A percentile compares a stretch with the other conserved stretches of the same genome.
Conservation (phyloP, 53 echinoderm and acorn worm species). For the Mesocentrotus franciscanus region DNA sequence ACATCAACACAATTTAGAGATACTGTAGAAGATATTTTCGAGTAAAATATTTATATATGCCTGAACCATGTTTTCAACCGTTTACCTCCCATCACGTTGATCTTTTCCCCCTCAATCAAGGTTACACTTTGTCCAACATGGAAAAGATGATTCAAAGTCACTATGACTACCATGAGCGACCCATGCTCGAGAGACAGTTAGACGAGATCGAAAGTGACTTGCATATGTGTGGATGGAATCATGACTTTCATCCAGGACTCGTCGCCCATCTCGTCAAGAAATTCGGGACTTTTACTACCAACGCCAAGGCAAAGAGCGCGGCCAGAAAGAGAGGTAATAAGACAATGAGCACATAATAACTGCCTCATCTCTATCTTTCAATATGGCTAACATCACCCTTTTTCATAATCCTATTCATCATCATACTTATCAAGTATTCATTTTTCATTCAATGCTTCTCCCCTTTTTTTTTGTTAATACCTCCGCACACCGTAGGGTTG, state of each 20-base stretch:
- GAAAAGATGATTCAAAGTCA: conserved; percentile 59
- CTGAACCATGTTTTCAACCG: no score
- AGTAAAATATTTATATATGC: no score
- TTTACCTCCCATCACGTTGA: background rate
- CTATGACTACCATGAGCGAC: conserved; percentile 44
- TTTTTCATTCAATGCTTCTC: background rate
- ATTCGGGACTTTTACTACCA: conserved; percentile 50
- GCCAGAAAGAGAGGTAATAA: conserved; percentile 30
- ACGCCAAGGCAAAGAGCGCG: background rate
- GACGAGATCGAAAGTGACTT: conserved; percentile 19
- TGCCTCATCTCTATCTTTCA: background rate
- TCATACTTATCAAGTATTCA: no score
- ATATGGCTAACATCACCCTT: background rate
- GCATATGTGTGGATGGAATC: conserved; percentile 47
- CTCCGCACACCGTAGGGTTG: no score
- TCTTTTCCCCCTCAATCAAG: background rate
- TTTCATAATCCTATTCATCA: background rate
- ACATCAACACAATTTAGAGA: no score
- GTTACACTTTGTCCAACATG: conserved; percentile 50
- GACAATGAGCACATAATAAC: no score
- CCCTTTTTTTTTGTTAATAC: background rate
- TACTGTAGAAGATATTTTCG: no score
- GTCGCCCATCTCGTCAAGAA: conserved; percentile 34
- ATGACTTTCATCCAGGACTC: conserved; percentile 14
- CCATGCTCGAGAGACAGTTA: conserved; percentile 19